Evolutionary conservation across 2,113 vertebrate species (phyloP).

Genomic region (Cichladusa arquata): DNA sequence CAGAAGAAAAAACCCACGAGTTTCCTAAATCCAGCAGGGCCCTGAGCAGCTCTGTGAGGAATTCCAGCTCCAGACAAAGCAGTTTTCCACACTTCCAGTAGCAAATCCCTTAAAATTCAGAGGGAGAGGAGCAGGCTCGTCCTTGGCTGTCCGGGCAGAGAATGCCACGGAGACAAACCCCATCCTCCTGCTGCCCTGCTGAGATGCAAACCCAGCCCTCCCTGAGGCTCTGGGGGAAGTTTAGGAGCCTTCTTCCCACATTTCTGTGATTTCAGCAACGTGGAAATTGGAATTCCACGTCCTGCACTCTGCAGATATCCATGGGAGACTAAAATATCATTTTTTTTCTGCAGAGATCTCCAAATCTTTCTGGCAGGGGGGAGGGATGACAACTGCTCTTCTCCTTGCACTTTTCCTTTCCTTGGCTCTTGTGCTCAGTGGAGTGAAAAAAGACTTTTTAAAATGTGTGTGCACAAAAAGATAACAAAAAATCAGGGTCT

Average conservation of each 20-base stretch:
- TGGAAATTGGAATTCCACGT: not conserved
- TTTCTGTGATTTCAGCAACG: not conserved
- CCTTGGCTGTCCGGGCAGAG: not conserved
- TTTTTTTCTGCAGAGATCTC: not conserved
- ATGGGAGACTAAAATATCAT: not conserved
- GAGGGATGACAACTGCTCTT: not conserved
- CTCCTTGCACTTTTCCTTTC: not conserved
- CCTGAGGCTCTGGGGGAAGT: not conserved
- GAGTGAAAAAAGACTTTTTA: not conserved
- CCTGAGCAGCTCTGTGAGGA: not conserved
- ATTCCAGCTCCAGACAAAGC: not conserved
- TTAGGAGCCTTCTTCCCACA: not conserved
- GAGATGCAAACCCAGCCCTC: not conserved
- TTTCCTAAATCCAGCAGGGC: not conserved
- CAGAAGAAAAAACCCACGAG: not conserved
- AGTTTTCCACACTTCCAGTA: constrained; percentile 32
- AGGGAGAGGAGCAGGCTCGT: not conserved
- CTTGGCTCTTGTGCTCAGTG: not conserved
- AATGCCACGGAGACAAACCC: constrained; percentile 11
- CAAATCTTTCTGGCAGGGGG: not conserved
- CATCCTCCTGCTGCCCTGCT: not conserved
- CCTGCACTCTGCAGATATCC: not conserved
- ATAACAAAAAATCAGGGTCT: not conserved
- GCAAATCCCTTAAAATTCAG: constrained; percentile 1
- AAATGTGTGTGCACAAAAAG: not conserved